Conservation (phyloP, 2,113 vertebrate species). For the Acrocephalus arundinaceus region DNA sequence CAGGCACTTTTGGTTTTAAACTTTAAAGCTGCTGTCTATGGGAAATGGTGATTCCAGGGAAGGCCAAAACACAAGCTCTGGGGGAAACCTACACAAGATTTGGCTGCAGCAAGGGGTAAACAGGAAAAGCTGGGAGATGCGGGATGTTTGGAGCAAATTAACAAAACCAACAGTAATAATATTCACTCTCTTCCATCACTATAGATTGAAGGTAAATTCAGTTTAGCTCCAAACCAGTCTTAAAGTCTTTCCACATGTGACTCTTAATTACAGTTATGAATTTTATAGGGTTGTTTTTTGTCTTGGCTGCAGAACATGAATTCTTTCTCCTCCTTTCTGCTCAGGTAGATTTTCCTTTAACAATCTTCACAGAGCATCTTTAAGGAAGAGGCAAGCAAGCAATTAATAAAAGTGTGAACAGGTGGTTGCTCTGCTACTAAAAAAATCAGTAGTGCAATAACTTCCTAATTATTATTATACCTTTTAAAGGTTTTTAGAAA, state of each 20-base stretch:
- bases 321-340: constrained; percentile 24
- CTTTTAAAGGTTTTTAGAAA: constrained; percentile 72
- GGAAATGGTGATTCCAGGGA: too few relatives aligned
- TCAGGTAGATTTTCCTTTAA: constrained; percentile 47
- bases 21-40: too few relatives aligned
- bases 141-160: too few relatives aligned
- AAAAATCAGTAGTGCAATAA: constrained; percentile 67
- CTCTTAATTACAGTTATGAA: constrained; percentile 62
- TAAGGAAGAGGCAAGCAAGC: constrained; percentile 31
- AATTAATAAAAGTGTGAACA: constrained; percentile 72
- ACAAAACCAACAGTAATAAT: too few relatives aligned
- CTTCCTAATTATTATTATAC: constrained; percentile 76
- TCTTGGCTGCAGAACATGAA: not conserved
- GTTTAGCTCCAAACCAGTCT: too few relatives aligned
- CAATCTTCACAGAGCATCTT: constrained; percentile 9
- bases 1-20: too few relatives aligned
- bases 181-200: too few relatives aligned
- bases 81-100: too few relatives aligned
- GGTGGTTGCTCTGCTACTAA: constrained; percentile 62
- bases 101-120: too few relatives aligned
- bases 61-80: too few relatives aligned
- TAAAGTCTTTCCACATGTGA: not conserved
- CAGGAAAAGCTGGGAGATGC: too few relatives aligned
- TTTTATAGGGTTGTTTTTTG: not conserved
- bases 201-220: too few relatives aligned